Percentiles rank a stretch among this genome's conserved stretches.
Evolutionary conservation across 2,888 invertebrate genomes (phyloP).

Genomic region (Cheilosia grossa): DNA sequence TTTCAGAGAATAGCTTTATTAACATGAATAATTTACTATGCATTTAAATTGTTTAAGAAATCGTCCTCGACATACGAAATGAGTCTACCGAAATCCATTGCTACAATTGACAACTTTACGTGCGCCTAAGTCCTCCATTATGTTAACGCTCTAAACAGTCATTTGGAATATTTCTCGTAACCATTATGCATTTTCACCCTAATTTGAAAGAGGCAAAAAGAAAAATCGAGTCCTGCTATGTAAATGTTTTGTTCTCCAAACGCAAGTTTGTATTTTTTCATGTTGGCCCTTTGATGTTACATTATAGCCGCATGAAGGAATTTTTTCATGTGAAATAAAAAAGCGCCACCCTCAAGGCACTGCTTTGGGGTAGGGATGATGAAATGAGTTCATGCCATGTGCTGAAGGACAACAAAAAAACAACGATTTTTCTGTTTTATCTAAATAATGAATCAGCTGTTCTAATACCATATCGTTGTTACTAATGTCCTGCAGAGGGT

Average conservation of each 20-base stretch:
- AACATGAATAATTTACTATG: too few species aligned
- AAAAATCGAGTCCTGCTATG: not conserved
- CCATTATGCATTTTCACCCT: slow-evolving; percentile 29
- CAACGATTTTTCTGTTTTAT: not conserved
- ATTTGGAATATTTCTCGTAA: not conserved
- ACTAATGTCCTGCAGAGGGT: not conserved
- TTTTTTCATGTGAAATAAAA: slow-evolving; percentile 27
- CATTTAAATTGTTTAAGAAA: too few species aligned
- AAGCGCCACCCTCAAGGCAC: not conserved
- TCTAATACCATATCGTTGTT: slow-evolving; percentile 5
- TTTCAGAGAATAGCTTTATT: too few species aligned
- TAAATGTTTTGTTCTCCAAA: not conserved
- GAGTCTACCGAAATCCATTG: not conserved
- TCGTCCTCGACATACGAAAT: too few species aligned
- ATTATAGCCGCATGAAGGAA: slow-evolving; percentile 36
- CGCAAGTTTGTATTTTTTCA: slow-evolving; percentile 15
- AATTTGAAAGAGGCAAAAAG: slow-evolving; percentile 17
- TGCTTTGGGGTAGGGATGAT: not conserved
- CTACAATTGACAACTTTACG: not conserved
- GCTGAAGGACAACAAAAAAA: not conserved
- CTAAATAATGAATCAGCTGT: slow-evolving; percentile 37
- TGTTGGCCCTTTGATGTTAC: slow-evolving; percentile 37
- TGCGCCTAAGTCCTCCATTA: not conserved
- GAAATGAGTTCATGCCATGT: not conserved
- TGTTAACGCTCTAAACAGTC: not conserved